Percentiles rank a stretch among this genome's conserved stretches.
phyloP scores from a whole-genome alignment of 2,113 vertebrate species.

The Otis tarda region DNA sequence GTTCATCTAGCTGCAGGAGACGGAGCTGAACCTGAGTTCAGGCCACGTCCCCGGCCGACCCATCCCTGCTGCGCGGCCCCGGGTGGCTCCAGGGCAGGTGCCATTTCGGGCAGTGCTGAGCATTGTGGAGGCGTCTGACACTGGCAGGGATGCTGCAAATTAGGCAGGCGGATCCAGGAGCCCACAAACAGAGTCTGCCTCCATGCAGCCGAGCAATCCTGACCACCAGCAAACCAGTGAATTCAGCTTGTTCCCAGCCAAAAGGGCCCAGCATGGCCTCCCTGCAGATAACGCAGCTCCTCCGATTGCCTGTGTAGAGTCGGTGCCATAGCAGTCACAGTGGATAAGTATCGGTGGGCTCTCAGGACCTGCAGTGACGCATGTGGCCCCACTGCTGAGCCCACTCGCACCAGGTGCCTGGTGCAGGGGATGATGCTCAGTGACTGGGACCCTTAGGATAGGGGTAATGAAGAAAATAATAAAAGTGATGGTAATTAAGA shows the following conservation, averaged over 20 bases:
- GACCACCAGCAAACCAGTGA: background rate
- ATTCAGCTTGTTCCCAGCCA: background rate
- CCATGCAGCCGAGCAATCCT: fast-evolving
- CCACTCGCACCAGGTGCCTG: background rate
- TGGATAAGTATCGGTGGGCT: fast-evolving
- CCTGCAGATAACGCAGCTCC: background rate
- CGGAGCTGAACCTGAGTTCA: background rate
- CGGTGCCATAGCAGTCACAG: too few species aligned
- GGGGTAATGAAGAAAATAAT: background rate
- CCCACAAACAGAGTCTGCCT: background rate
- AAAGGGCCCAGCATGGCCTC: background rate
- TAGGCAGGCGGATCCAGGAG: background rate
- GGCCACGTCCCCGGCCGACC: background rate
- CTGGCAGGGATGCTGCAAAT: background rate
- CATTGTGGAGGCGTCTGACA: background rate
- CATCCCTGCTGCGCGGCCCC: background rate
- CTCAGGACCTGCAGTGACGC: fast-evolving
- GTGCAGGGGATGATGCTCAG: background rate
- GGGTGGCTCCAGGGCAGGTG: background rate
- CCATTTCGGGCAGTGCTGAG: background rate
- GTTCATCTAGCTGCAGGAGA: background rate
- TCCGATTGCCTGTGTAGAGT: fast-evolving
- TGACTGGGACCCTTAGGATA: background rate
- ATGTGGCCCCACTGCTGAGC: background rate
- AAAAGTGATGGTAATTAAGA: background rate